Evolutionary conservation across 92 coral and sea anemone species (phyloP), one percentile per base, ranked within the genome.

Genomic region (Porites evermanni): DNA sequence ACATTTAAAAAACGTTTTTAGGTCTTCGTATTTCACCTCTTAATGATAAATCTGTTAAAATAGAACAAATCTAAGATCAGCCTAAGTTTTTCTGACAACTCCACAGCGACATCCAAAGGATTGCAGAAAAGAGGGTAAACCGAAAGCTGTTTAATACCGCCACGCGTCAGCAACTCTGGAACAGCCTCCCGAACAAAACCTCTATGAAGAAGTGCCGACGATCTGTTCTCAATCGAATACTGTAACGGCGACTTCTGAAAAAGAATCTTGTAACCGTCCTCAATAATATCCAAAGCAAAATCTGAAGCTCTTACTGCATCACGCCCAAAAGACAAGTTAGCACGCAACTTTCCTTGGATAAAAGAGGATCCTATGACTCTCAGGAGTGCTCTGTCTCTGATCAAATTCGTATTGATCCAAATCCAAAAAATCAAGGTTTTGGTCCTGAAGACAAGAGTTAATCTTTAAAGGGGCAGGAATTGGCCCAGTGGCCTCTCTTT

Each of bases 11-110:
- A 53, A 88, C 94, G 92, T 77, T 84, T 87, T 80, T 1, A 91
- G 21, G 66, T 88, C 94, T 80, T 91, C 92, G 65, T 91, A 84
- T 66, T 91, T 91, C 73, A 91, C 82, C n/a, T 71, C 63, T 87
- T 87, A 11, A 81, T 60, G 18, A 91, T 52, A 38, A 83, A 67
- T 11, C 61, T 78, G 75, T 91, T 91, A 1, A 91, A 79, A 69
- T 87, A 81, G 63, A 91, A 91, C 56, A 91, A 88, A 65, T 91
- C 84, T 61, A 91, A 84, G 66, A 91, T 88, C 3, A 92, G 85
- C 7, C 92, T 59, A 13, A 88, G 82, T 66, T 89, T 92, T 9
- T 92, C 92, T 18, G 88, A 83, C 50, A 87, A 79, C 72, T 91
- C 88, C 19, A 78, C 78, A 19, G 88, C 91, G 50, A 92, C 92